Evolutionary conservation across 2,113 vertebrate genomes (phyloP), one percentile per base, ranked within the genome.

Genomic region (Noctilio leporinus): DNA sequence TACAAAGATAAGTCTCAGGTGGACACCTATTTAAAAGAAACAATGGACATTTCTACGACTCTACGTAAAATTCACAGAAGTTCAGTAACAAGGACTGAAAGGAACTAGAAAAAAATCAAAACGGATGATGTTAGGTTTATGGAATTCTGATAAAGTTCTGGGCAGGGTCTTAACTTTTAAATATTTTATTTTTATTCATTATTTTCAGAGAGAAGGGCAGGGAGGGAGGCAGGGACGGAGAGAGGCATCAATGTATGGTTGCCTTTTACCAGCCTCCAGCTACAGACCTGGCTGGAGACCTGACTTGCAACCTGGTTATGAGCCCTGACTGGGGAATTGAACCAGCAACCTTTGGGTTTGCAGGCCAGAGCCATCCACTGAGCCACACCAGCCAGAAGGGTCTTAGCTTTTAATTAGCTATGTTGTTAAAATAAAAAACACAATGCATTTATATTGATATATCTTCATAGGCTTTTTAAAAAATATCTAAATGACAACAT

Each of bases 341-440:
- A n/a, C n/a, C n/a, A n/a, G n/a, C n/a, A n/a, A n/a, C n/a, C n/a
- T n/a, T n/a, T n/a, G n/a, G n/a, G n/a, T n/a, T n/a, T n/a, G n/a
- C n/a, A n/a, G n/a, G n/a, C n/a, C n/a, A n/a, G n/a, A n/a, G n/a
- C n/a, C n/a, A n/a, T n/a, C n/a, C n/a, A n/a, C n/a, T n/a, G n/a
- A n/a, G n/a, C n/a, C n/a, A n/a, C n/a, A n/a, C n/a, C n/a, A n/a
- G n/a, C n/a, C n/a, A n/a, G n/a, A n/a, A 80, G 59, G 49, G 3
- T 83, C 93, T 91, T 89, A 77, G 51, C 28, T 86, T 91, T 82
- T 76, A 83, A 90, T 73, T 55, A 62, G 26, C 57, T 69, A 69
- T 30, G 11, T 17, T 88, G n/a, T 82, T 87, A 92, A 94, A 93
- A 91, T 69, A 77, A 20, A 95, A 95, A 96, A 76, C 12, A 91